phyloP scores from a whole-genome alignment of 2,797 vertebrate genomes.

The Zenarchopterus dispar region DNA sequence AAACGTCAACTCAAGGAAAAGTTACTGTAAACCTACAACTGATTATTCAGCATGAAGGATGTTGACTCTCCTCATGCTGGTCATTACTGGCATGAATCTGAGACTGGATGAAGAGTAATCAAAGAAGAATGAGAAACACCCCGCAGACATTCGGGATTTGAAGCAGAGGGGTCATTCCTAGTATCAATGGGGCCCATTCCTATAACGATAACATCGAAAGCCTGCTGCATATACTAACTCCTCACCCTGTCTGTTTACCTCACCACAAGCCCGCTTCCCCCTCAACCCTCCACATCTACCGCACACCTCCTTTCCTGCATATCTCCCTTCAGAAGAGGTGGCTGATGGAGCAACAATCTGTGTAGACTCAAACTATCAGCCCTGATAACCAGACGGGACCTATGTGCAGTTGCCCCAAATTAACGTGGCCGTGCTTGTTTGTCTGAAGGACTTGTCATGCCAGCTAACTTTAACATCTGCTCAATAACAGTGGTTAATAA shows the following conservation, averaged over 20 bases:
- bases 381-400: conserved; percentile 57
- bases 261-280: conserved; percentile 34
- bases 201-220: conserved; percentile 59
- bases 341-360: conserved; percentile 35
- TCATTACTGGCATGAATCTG: conserved; percentile 18
- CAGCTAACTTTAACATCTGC: conserved; percentile 33
- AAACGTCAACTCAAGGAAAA: conserved; percentile 4
- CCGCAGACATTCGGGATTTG: conserved; percentile 36
- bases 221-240: conserved; percentile 65
- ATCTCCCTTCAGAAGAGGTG: conserved; percentile 24
- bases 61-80: not conserved
- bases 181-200: conserved; percentile 63
- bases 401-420: conserved; percentile 43
- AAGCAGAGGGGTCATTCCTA: conserved; percentile 49
- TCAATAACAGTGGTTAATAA: not conserved
- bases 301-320: conserved; percentile 18
- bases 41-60: conserved; percentile 8
- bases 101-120: conserved; percentile 20
- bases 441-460: conserved; percentile 38
- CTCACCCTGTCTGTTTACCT: conserved; percentile 59
- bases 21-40: conserved; percentile 9
- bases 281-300: conserved; percentile 1
- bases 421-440: conserved; percentile 32
- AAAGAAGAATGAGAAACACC: conserved; percentile 41
- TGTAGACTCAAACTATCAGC: conserved; percentile 55